Base-by-base conservation (phyloP, 2,113 vertebrate species). In the Actenoides hombroni region DNA sequence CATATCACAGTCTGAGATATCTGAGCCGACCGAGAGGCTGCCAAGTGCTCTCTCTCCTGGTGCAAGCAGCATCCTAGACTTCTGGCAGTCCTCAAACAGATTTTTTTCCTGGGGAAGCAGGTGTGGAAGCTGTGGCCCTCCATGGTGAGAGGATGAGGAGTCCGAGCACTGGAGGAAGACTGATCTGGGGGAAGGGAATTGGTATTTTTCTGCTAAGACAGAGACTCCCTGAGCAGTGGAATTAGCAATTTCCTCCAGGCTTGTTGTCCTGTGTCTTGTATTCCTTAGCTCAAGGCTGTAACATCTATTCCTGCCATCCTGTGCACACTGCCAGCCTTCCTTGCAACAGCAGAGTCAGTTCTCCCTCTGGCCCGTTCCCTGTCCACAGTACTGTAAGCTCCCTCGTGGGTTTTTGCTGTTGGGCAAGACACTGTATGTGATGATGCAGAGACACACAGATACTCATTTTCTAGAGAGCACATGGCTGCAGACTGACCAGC, bases 1-100 rank as follows among this genome's bases (percentile, higher is more conserved):
- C 94, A 92, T 97, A 93, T 96, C 95, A 88, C 60, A 95, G 91
- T 91, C 86, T 92, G 94, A 92, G 93, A 88, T 93, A 95, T 95
- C 91, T 63, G 92, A 93, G 90, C 81, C 3, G 59, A 86, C 53
- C 2, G 0, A 88, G 57, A 83, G 53, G 35, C 90, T 95, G 95
- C 94, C 93, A 97, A 95, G 81, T 89, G 86, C 39, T 92, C 40
- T 86, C 88, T 84, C 86, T 96, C 53, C 61, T 94, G 78, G 65
- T 94, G 94, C 70, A 90, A 87, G 90, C 86, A 94, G 95, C 63
- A 84, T 82, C 61, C 44, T 81, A 91, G 88, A 82, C 24, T 96
- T 95, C 74, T 97, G 96, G 81, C 94, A 94, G 88, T 71, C 91
- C 57, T 75, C 44, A 89, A 89, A 79, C 42, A 63, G 91, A 89